Conservation (phyloP, 2,888 invertebrate genomes). For the Phorcus lineatus region DNA sequence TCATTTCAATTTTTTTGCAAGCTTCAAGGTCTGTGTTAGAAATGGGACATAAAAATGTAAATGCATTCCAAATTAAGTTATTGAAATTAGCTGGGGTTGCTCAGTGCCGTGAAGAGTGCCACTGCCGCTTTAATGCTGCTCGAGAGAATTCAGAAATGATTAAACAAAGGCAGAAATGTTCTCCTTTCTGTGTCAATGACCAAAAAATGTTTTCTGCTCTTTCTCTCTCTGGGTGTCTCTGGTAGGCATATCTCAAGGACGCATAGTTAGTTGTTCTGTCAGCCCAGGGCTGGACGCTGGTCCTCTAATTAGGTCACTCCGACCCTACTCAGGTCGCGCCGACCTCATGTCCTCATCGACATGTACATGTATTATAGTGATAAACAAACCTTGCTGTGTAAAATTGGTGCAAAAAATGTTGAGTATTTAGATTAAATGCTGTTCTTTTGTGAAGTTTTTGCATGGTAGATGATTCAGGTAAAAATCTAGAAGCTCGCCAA, state of each 20-base stretch:
- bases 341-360: constrained; percentile 9
- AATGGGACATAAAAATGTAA: constrained; percentile 17
- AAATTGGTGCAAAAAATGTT: constrained; percentile 4
- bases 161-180: background rate
- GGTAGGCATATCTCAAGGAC: background rate
- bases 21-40: constrained; percentile 28
- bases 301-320: background rate
- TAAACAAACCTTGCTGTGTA: constrained; percentile 20
- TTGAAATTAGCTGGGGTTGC: constrained; percentile 21
- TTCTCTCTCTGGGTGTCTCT: background rate
- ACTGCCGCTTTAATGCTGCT: constrained; percentile 3
- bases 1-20: constrained; percentile 26
- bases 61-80: constrained; percentile 36
- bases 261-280: background rate
- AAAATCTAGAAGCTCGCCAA: background rate
- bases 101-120: background rate
- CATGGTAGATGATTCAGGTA: background rate
- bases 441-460: constrained; percentile 9
- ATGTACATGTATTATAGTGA: constrained; percentile 14
- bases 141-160: background rate
- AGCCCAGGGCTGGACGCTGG: background rate
- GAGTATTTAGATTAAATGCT: constrained; percentile 22
- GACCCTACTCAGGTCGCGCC: constrained; percentile 3
- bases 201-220: background rate
- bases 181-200: background rate